A percentile compares a stretch with the other conserved stretches of the same genome.
Conservation (phyloP, 2,113 vertebrate genomes). For the Hystrix brachyura region DNA sequence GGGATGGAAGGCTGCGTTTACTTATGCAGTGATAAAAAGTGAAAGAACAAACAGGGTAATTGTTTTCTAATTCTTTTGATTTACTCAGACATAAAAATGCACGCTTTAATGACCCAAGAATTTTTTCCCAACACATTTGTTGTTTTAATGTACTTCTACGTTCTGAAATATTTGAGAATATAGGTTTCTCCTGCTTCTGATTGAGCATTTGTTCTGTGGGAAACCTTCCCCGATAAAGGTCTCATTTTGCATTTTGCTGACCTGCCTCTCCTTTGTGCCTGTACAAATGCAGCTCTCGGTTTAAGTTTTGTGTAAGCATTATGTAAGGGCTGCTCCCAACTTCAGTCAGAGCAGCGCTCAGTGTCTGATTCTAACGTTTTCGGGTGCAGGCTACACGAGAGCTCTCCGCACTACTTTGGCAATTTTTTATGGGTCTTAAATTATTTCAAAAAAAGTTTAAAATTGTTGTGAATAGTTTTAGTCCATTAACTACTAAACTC, state of each 20-base stretch:
- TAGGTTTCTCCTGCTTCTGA: not conserved
- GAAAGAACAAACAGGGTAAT: not conserved
- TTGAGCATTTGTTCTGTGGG: not conserved
- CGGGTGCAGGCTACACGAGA: not conserved
- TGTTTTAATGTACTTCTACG: constrained; percentile 17
- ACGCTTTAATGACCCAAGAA: not conserved
- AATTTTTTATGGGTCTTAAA: not conserved
- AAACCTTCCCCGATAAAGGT: not conserved
- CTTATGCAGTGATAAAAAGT: not conserved
- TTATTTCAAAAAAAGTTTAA: constrained; percentile 29
- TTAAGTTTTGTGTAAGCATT: not conserved
- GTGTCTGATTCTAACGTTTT: not conserved
- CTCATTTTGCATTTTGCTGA: not conserved
- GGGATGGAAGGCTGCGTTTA: not conserved
- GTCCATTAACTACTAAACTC: not conserved
- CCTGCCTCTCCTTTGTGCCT: not conserved
- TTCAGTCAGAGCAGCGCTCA: not conserved
- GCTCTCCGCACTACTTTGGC: not conserved
- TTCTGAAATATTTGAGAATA: not conserved
- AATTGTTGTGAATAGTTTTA: not conserved
- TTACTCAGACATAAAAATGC: not conserved
- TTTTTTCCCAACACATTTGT: constrained; percentile 24
- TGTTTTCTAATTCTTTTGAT: constrained; percentile 30
- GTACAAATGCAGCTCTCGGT: not conserved
- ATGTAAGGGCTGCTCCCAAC: not conserved